Base-by-base conservation (phyloP, 2,113 vertebrate genomes). In the Notiomystis cincta region DNA sequence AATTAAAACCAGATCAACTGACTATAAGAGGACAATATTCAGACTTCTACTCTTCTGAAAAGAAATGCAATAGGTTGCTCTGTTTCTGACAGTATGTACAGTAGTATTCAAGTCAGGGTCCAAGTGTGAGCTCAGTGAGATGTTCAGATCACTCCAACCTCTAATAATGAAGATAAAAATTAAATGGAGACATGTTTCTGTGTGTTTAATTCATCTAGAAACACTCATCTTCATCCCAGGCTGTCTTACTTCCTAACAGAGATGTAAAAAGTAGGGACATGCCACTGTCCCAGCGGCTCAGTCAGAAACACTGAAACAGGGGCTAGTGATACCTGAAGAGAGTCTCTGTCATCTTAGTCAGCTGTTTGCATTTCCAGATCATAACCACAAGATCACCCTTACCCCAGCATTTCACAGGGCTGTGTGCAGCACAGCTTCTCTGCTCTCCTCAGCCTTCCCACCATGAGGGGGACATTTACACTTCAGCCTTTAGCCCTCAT, bases 1-100 rank as follows among this genome's bases (percentile, higher is more conserved):
- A 95, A 94, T 95, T 51, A 83, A 95, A 95, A 88, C 16, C 94
- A 96, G 91, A 90, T 83, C 76, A 77, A 94, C 67, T 70, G 69
- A 78, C 93, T 73, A 71, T 42, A 50, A 94, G 8, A 45, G 51
- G 87, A 91, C 64, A 77, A 17, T 24, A 58, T 54, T 67, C 42
- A 81, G 50, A 42, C 20, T 89, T 81, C 62, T 62, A 27, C 33
- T 54, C 28, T 79, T 40, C 45, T 58, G 54, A 72, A 72, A n/a
- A 47, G 54, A 86, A 89, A 18, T 47, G 20, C 25, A 44, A 9
- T 50, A 40, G 35, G 7, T 72, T 76, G 27, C 19, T 79, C 40
- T 53, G 9, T 54, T 95, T 94, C 79, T 80, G 82, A 78, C 7
- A 1, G 7, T 47, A 50, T 10, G 11, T 61, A 31, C 23, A 64